Conservation (phyloP, 2,797 vertebrate genomes). For the Enteromius viviparus region DNA sequence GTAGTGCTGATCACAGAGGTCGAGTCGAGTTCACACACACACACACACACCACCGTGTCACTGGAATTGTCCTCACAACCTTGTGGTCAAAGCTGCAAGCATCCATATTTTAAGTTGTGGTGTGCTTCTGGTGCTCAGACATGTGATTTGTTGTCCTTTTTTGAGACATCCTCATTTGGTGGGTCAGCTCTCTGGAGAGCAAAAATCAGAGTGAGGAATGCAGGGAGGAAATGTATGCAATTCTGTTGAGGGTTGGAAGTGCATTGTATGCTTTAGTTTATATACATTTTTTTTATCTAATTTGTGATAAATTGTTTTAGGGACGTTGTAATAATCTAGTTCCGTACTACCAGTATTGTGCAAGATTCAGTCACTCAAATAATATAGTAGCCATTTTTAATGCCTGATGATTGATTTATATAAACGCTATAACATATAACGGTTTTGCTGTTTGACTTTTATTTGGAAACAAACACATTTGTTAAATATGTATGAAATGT, state of each 20-base stretch:
- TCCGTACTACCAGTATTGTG: not conserved
- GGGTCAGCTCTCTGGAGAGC: slow-evolving; percentile 16
- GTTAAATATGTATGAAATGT: too few relatives aligned
- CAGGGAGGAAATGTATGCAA: not conserved
- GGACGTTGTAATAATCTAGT: not conserved
- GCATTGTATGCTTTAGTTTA: not conserved
- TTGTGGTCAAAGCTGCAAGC: not conserved
- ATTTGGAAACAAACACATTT: too few relatives aligned
- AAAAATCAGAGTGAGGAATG: not conserved
- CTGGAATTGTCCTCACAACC: slow-evolving; percentile 11
- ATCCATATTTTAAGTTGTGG: slow-evolving; percentile 26
- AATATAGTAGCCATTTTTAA: not conserved
- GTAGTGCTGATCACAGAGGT: slow-evolving; percentile 53
- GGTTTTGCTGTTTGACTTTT: too few relatives aligned
- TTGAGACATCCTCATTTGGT: slow-evolving; percentile 2
- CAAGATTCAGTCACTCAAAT: not conserved
- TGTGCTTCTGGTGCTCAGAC: slow-evolving; percentile 11
- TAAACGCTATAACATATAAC: too few relatives aligned
- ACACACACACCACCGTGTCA: not conserved
- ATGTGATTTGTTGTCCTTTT: slow-evolving; percentile 37
- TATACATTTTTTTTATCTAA: not conserved
- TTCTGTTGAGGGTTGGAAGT: not conserved
- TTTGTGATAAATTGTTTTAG: not conserved
- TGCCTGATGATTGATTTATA: too few relatives aligned
- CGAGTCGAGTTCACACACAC: slow-evolving; percentile 56